Conservation (phyloP, 2,888 invertebrate species). For the Drosophila quinaria region DNA sequence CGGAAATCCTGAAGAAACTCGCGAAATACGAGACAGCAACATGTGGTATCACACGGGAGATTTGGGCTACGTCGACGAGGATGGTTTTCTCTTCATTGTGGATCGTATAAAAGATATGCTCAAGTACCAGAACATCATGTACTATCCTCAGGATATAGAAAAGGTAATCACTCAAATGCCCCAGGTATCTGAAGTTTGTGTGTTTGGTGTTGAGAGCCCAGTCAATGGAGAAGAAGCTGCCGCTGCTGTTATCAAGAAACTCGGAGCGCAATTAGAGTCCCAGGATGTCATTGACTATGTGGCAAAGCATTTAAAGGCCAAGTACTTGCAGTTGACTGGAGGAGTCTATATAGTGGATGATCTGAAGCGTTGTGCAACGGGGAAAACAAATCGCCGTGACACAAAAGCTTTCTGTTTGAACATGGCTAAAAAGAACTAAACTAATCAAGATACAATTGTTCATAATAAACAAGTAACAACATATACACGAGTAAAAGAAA, state of each 20-base stretch:
- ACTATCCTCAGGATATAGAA: conserved; percentile 77
- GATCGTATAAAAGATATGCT: conserved; percentile 75
- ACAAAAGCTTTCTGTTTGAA: conserved; percentile 18
- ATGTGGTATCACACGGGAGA: conserved; percentile 80
- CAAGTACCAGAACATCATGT: conserved; percentile 64
- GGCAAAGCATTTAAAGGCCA: conserved; percentile 41
- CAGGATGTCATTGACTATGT: conserved; percentile 54
- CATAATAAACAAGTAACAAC: too few relatives aligned
- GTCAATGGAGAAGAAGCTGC: conserved; percentile 71
- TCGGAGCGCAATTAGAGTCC: conserved; percentile 51
- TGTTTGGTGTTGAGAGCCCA: conserved; percentile 69
- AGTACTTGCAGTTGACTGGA: conserved; percentile 68
- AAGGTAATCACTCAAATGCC: conserved; percentile 61
- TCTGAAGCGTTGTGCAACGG: background rate
- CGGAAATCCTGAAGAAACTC: conserved; percentile 64
- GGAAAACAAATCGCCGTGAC: conserved; percentile 5
- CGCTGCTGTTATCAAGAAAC: conserved; percentile 63
- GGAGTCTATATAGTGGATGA: conserved; percentile 36
- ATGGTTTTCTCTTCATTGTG: conserved; percentile 70
- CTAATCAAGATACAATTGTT: background rate
- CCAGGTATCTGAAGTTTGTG: conserved; percentile 67
- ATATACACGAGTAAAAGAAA: too few relatives aligned
- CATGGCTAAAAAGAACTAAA: background rate
- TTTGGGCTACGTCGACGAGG: conserved; percentile 78
- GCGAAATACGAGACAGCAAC: conserved; percentile 63